phyloP scores from a whole-genome alignment of 2,888 invertebrate genomes.

The Phengaris alcon region DNA sequence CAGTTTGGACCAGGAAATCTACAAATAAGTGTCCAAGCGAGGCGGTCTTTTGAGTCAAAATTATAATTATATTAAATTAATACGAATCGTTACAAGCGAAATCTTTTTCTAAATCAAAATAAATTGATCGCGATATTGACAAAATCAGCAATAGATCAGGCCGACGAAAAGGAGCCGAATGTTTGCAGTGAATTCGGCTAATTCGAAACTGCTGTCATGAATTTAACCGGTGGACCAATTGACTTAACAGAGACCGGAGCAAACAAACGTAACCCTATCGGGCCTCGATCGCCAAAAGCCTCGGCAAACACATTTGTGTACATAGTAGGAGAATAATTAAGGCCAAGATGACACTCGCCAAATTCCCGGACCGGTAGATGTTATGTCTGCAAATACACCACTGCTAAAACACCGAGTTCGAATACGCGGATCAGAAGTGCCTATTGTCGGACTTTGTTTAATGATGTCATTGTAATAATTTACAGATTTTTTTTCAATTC shows the following conservation, averaged over 20 bases:
- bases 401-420: slow-evolving; percentile 55
- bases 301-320: slow-evolving; percentile 59
- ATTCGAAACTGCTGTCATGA: slow-evolving; percentile 40
- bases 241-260: slow-evolving; percentile 58
- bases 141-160: slow-evolving; percentile 29
- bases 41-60: slow-evolving; percentile 15
- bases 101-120: slow-evolving; percentile 1
- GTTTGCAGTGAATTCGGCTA: slow-evolving; percentile 37
- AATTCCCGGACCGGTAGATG: slow-evolving; percentile 67
- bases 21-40: not conserved
- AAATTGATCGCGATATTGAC: slow-evolving; percentile 8
- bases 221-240: slow-evolving; percentile 44
- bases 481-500: slow-evolving; percentile 5
- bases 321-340: slow-evolving; percentile 61
- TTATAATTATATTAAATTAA: slow-evolving; percentile 11
- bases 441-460: slow-evolving; percentile 21
- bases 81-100: slow-evolving; percentile 19
- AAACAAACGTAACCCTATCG: slow-evolving; percentile 65
- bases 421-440: slow-evolving; percentile 29
- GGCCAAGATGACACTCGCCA: slow-evolving; percentile 62
- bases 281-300: slow-evolving; percentile 67
- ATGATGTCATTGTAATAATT: slow-evolving; percentile 23
- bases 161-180: slow-evolving; percentile 18
- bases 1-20: slow-evolving; percentile 11
- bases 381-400: slow-evolving; percentile 66